These are phyloP conservation scores for Drosophila willistoni DNA, from an alignment of 1,140 invertebrate species.

Conservation along the genomic window DNA sequence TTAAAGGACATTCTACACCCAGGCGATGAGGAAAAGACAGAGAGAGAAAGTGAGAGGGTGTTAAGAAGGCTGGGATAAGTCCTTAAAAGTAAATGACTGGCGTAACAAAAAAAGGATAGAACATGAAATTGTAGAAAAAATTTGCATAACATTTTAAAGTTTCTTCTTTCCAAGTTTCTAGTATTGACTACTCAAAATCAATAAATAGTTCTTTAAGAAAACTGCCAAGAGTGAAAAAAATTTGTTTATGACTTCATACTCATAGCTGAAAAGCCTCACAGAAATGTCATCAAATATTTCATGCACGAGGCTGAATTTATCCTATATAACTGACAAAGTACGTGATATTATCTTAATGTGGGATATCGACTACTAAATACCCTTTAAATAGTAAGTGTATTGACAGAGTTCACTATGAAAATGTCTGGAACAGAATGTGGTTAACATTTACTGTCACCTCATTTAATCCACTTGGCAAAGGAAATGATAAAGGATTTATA, in stretches of 20 bases:
- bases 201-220: neutral
- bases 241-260: conserved; percentile 11
- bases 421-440: too few species aligned
- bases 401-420: too few species aligned
- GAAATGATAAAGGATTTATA: too few species aligned
- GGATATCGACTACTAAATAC: conserved; percentile 16
- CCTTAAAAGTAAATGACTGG: conserved; percentile 43
- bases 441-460: too few species aligned
- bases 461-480: too few species aligned
- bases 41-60: neutral
- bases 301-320: conserved; percentile 13
- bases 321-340: conserved; percentile 27
- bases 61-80: conserved; percentile 3
- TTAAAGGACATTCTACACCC: conserved; percentile 57
- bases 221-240: conserved; percentile 7
- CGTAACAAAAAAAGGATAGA: neutral
- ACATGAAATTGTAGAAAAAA: conserved; percentile 14
- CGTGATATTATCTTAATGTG: conserved; percentile 66
- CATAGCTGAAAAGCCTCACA: neutral
- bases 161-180: neutral
- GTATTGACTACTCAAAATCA: neutral
- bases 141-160: conserved; percentile 41
- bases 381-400: neutral
- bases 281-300: conserved; percentile 24
- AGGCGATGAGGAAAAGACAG: neutral